Evolutionary conservation across 2,888 invertebrate genomes (phyloP), one percentile per base, ranked within the genome.

Genomic region (Hybos culiciformis): DNA sequence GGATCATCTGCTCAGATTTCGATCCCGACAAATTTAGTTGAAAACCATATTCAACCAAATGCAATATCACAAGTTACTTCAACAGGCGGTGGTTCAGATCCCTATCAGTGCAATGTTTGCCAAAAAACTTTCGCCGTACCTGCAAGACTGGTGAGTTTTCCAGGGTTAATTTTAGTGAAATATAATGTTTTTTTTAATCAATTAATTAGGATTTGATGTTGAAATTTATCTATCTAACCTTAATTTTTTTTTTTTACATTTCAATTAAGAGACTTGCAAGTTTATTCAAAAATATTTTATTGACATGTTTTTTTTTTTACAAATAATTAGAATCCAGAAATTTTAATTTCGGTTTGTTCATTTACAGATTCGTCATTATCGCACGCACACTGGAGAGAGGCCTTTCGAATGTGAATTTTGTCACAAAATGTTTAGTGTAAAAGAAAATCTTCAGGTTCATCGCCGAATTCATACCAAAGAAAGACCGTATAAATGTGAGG

Each of bases 341-440:
- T 9, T 7, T 15, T 29, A 5, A 14, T 18, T 39, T 43, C 29
- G 15, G 19, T 42, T 39, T 32, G 37, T 3, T 29, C 17, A 15
- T 12, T 37, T 42, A 7, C 43, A 66, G 66, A 66, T 65, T 44
- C 78, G 90, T 37, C 90, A 91, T 60, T 88, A 87, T 62, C 74
- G 90, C 46, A 90, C 88, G 9, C 90, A 90, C 61, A 90, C 90
- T 19, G 90, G 90, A 29, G 90, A 90, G 61, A 79, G 90, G 54
- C 90, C 91, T 2, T 91, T 87, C 63, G 79, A 84, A 63, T 91
- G 90, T 66, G 90, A 91, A 63, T 88, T 84, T 64, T 91, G 90
- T 69, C 83, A 82, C 65, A 91, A 91, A 66, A 83, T 85, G 58
- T 91, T 91, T 68, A 88, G 88, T 59, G 90, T 90, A 8, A 90